Percentiles rank a stretch among this genome's conserved stretches.
These are phyloP conservation scores for Catharus ustulatus DNA, from an alignment of 2,797 vertebrate genomes.

Conservation along the genomic window DNA sequence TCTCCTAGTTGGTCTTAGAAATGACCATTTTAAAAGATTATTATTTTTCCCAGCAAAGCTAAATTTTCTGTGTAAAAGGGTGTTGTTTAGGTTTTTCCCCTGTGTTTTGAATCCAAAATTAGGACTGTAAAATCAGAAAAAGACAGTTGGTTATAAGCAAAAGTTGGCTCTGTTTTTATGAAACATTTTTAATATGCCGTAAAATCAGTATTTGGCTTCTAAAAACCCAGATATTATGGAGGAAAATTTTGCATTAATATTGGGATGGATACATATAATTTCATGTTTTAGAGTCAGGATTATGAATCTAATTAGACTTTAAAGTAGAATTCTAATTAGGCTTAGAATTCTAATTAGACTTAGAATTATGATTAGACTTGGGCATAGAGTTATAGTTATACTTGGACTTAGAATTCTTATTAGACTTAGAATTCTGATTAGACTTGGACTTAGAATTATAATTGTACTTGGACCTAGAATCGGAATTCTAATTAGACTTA, in stretches of 20 bases:
- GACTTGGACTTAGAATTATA: neutral
- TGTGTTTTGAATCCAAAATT: neutral
- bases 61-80: neutral
- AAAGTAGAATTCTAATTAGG: neutral
- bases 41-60: neutral
- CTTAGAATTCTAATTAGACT: neutral
- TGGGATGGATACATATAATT: neutral
- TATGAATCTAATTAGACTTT: neutral
- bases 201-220: neutral
- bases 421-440: neutral
- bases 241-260: neutral
- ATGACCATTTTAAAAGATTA: neutral
- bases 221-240: neutral
- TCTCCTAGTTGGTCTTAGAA: neutral
- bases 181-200: fast-evolving
- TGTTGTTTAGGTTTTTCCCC: fast-evolving
- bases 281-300: neutral
- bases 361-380: neutral
- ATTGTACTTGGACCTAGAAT: neutral
- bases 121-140: neutral
- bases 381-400: too few species aligned
- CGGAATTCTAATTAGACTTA: neutral
- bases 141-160: fast-evolving
- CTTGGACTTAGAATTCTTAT: neutral
- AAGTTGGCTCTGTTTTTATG: neutral